Conservation (phyloP, 1,140 invertebrate genomes). For the Muscidifurax raptorellus region DNA sequence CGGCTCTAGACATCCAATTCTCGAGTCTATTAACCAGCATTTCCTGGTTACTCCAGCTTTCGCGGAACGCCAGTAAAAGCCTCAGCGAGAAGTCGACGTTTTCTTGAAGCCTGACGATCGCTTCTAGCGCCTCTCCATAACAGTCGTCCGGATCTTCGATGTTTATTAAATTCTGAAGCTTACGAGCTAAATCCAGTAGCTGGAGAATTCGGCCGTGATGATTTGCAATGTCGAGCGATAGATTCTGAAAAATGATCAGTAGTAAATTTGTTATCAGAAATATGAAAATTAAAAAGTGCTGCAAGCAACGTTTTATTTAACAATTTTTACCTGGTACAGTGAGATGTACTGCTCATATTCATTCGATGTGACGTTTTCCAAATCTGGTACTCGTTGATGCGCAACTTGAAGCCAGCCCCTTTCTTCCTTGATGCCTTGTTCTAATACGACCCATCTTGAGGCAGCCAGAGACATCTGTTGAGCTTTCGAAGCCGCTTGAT, state of each 20-base stretch:
- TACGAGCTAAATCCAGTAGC: constrained; percentile 82
- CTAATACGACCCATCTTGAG: constrained; percentile 86
- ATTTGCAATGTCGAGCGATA: constrained; percentile 85
- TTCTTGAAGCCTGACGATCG: constrained; percentile 82
- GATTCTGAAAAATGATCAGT: constrained; percentile 75
- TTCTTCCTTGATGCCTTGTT: constrained; percentile 89
- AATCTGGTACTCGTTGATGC: constrained; percentile 86
- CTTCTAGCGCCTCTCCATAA: constrained; percentile 82
- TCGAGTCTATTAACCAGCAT: constrained; percentile 83
- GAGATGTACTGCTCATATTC: constrained; percentile 91
- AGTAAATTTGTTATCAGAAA: neutral
- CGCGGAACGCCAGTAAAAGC: constrained; percentile 83
- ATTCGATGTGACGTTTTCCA: constrained; percentile 85
- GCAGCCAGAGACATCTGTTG: constrained; percentile 89
- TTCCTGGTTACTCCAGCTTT: constrained; percentile 85
- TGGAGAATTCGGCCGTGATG: constrained; percentile 86
- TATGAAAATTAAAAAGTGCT: neutral
- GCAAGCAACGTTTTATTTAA: neutral
- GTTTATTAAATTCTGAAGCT: constrained; percentile 83
- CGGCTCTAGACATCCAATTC: constrained; percentile 83
- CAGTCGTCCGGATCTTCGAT: constrained; percentile 83
- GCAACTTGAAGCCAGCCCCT: constrained; percentile 87
- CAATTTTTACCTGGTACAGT: constrained; percentile 79
- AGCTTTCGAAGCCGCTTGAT: constrained; percentile 85
- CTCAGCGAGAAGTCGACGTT: constrained; percentile 83